phyloP scores from a whole-genome alignment of 2,113 vertebrate species.

The Lontra canadensis region DNA sequence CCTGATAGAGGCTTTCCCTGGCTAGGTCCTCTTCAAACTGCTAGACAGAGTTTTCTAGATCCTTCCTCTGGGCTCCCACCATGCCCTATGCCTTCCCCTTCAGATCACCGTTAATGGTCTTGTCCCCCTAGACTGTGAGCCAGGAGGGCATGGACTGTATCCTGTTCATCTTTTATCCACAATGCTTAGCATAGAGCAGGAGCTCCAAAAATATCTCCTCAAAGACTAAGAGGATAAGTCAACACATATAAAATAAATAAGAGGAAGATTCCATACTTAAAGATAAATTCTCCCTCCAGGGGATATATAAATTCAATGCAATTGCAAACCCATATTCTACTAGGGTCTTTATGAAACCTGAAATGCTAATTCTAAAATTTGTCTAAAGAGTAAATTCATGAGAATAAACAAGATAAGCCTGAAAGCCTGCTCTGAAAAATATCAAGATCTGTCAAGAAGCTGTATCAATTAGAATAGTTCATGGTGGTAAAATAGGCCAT shows the following conservation, averaged over 20 bases:
- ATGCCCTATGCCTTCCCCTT: rapidly evolving
- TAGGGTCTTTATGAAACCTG: background rate
- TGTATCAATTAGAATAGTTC: background rate
- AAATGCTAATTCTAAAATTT: background rate
- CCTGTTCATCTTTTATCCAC: background rate
- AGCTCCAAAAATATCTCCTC: background rate
- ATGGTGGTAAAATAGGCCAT: background rate
- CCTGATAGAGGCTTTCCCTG: background rate
- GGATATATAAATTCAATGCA: background rate
- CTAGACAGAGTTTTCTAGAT: rapidly evolving
- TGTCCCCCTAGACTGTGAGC: background rate
- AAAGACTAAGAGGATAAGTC: background rate
- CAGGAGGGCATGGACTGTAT: background rate
- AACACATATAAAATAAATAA: background rate
- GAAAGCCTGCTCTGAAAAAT: background rate
- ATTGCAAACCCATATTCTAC: background rate
- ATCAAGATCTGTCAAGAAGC: background rate
- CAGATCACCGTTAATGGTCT: rapidly evolving
- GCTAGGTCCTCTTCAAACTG: background rate
- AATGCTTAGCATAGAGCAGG: background rate
- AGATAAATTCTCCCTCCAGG: background rate
- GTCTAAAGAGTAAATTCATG: background rate
- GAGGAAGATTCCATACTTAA: background rate
- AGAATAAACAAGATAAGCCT: background rate
- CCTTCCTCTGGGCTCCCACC: background rate